phyloP scores from a whole-genome alignment of 2,888 invertebrate species.

The Rhabditoides inermis region DNA sequence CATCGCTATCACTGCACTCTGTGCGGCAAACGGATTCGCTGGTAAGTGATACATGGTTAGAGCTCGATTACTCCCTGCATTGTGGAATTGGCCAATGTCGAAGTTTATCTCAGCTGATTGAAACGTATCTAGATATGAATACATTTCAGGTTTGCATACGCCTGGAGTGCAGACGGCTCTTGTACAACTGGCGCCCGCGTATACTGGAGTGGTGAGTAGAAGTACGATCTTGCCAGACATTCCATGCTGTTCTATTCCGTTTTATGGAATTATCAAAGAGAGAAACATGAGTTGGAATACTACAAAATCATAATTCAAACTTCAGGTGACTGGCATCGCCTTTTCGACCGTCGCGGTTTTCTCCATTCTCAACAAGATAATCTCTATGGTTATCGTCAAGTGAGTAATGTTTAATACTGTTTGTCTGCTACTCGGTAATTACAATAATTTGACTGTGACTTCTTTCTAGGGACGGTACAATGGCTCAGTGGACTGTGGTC shows the following conservation, averaged over 20 bases:
- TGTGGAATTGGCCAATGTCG: too few relatives aligned
- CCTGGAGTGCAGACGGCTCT: slow-evolving; percentile 50
- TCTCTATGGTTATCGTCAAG: background rate
- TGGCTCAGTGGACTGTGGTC: slow-evolving; percentile 44
- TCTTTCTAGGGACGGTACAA: slow-evolving; percentile 11
- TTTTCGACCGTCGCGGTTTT: slow-evolving; percentile 45
- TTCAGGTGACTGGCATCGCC: slow-evolving; percentile 45
- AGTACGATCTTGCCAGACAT: slow-evolving; percentile 17
- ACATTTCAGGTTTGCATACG: slow-evolving; percentile 40
- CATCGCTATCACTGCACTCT: slow-evolving; percentile 39
- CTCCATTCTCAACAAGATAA: slow-evolving; percentile 42
- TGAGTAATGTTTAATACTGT: background rate
- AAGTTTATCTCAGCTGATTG: too few relatives aligned
- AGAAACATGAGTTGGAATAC: too few relatives aligned
- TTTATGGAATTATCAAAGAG: slow-evolving; percentile 10
- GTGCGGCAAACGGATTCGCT: slow-evolving; percentile 47
- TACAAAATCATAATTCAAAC: too few relatives aligned
- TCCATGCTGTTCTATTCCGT: background rate
- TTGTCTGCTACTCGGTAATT: too few relatives aligned
- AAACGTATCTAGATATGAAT: too few relatives aligned
- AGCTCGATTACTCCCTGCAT: too few relatives aligned
- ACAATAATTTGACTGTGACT: background rate
- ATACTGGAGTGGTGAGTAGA: slow-evolving; percentile 42
- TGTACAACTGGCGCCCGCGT: slow-evolving; percentile 50
- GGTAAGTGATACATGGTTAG: too few relatives aligned